A percentile compares a stretch with the other conserved stretches of the same genome.
phyloP scores from a whole-genome alignment of 2,888 invertebrate genomes.

The Andricus quercusramuli region DNA sequence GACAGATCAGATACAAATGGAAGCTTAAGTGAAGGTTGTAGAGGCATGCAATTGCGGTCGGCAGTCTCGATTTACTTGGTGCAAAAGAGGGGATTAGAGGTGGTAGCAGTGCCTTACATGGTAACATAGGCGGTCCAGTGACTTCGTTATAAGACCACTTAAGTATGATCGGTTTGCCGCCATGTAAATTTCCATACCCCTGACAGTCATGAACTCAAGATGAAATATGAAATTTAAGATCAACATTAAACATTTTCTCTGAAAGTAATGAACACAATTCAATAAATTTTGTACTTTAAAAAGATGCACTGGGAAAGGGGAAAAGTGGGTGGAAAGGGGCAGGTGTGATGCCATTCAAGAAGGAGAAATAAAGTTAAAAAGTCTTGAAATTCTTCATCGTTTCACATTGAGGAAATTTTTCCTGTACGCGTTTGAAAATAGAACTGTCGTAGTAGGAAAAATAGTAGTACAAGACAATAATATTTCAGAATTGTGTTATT shows the following conservation, averaged over 20 bases:
- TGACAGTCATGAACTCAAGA: constrained; percentile 21
- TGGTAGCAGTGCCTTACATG: constrained; percentile 44
- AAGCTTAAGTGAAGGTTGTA: constrained; percentile 57
- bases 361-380: too few relatives aligned
- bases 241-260: neutral
- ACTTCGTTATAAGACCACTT: constrained; percentile 50
- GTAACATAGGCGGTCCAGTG: constrained; percentile 49
- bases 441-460: too few relatives aligned
- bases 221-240: constrained; percentile 22
- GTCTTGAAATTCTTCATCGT: too few relatives aligned
- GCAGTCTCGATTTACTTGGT: constrained; percentile 50
- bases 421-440: too few relatives aligned
- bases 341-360: too few relatives aligned
- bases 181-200: constrained; percentile 22
- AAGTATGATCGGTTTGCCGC: constrained; percentile 40
- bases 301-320: too few relatives aligned
- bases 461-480: too few relatives aligned
- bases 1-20: constrained; percentile 68
- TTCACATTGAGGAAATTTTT: too few relatives aligned
- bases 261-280: neutral
- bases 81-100: constrained; percentile 44
- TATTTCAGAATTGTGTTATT: too few relatives aligned
- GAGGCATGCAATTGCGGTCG: constrained; percentile 50
- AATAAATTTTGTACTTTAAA: too few relatives aligned
- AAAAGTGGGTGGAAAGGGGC: too few relatives aligned